Evolutionary conservation across 2,888 invertebrate genomes (phyloP).

Genomic region (Linyphia triangularis): DNA sequence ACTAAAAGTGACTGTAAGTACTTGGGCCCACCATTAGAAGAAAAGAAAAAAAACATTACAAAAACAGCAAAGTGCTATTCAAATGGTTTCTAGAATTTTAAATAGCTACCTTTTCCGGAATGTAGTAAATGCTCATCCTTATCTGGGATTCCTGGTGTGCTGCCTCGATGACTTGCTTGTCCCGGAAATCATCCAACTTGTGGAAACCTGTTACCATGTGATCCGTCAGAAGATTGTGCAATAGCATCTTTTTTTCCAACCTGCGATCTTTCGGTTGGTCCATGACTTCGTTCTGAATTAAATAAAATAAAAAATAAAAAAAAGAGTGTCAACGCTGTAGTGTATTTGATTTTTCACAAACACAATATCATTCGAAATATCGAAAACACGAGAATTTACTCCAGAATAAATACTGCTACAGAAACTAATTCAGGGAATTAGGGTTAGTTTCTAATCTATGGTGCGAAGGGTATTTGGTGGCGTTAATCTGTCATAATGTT

Average conservation of each 20-base stretch:
- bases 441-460: no score
- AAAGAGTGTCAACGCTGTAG: no score
- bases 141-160: slow-evolving; percentile 80
- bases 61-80: neutral
- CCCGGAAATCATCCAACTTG: slow-evolving; percentile 83
- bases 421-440: no score
- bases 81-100: neutral
- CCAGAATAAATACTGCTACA: no score
- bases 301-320: no score
- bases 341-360: no score
- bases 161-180: slow-evolving; percentile 80
- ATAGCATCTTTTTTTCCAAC: slow-evolving; percentile 14
- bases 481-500: no score
- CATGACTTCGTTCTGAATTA: slow-evolving; percentile 63
- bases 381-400: no score
- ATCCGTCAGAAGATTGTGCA: slow-evolving; percentile 80
- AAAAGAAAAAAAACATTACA: neutral
- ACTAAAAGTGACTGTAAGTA: no score
- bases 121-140: slow-evolving; percentile 83
- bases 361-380: no score
- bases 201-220: slow-evolving; percentile 84
- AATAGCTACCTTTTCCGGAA: slow-evolving; percentile 79
- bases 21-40: no score
- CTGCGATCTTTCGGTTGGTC: neutral
- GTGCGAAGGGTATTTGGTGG: no score